Evolutionary conservation across 2,888 invertebrate species (phyloP).

Genomic region (Melanotus villosus): DNA sequence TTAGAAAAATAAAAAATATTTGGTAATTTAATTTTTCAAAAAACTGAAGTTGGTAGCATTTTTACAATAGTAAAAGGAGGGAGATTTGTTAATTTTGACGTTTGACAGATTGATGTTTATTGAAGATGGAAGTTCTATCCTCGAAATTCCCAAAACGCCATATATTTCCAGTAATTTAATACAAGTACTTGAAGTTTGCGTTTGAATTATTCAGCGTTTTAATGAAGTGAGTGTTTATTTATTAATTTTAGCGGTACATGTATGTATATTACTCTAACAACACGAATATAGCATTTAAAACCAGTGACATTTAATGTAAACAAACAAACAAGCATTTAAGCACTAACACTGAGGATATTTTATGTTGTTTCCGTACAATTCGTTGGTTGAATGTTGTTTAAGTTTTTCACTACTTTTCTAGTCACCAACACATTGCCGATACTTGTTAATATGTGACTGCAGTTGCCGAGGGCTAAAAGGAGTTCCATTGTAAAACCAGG

Average conservation of each 20-base stretch:
- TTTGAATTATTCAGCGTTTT: background rate
- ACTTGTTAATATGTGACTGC: constrained; percentile 55
- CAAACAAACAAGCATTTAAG: constrained; percentile 4
- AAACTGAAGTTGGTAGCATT: background rate
- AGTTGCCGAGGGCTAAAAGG: constrained; percentile 58
- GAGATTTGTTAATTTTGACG: background rate
- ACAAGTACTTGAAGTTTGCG: background rate
- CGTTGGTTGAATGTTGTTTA: background rate
- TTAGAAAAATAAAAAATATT: too few species aligned
- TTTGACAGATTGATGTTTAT: background rate
- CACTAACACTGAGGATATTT: background rate
- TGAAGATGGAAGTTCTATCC: background rate
- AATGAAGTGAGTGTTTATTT: background rate
- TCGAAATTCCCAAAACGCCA: too few species aligned
- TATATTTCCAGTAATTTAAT: background rate
- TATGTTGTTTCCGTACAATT: too few species aligned
- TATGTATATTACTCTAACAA: background rate
- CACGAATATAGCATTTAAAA: background rate
- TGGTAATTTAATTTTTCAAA: too few species aligned
- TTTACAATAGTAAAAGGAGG: background rate
- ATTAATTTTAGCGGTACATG: background rate
- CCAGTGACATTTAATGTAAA: constrained; percentile 12
- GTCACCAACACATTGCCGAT: constrained; percentile 3
- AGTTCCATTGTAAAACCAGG: constrained; percentile 57
- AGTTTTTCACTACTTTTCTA: background rate